Evolutionary conservation across 2,888 invertebrate genomes (phyloP), one percentile per base, ranked within the genome.

Genomic region (Ornithoptera priamus): DNA sequence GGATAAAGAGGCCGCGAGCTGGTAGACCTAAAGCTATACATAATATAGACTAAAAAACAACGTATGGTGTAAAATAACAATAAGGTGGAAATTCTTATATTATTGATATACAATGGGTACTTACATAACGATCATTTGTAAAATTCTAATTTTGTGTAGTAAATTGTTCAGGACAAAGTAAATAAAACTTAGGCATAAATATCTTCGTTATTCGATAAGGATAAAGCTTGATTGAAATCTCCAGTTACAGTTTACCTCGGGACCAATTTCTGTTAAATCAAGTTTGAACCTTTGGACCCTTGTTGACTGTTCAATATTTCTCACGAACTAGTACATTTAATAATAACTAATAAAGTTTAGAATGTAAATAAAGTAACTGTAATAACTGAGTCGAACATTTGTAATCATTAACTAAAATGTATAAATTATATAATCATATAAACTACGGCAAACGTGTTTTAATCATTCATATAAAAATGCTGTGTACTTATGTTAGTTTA

Each of bases 171-270:
- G 53, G 53, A 53, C 53, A n/a, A 53, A 53, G 53, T 24, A 59
- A 17, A 59, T 17, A 22, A 39, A 39, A 20, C 42, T 10, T 17
- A 61, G 56, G 50, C 62, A 65, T 65, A 62, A 65, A 62, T 50
- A 66, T 18, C 8, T 61, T 65, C 56, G 24, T 18, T 61, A 46
- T 39, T 46, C 53, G 69, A 69, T 69, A 62, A 62, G 50, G 65
- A 58, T 65, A 30, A 66, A 65, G 46, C 65, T 58, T 66, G 62
- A 69, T 69, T 69, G 65, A 69, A 69, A 50, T 65, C 57, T 66
- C 62, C 65, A 65, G 62, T 69, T 66, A 62, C 57, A 57, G 65
- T 69, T 69, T 69, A 62, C 65, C 69, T 62, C 5, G 66, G 69
- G 62, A 65, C 65, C 65, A 39, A 62, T 50, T 46, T 62, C 65